These are phyloP conservation scores for Hemicentrotus pulcherrimus DNA, from an alignment of 35 echinoderm and acorn worm genomes.

Conservation along the genomic window DNA sequence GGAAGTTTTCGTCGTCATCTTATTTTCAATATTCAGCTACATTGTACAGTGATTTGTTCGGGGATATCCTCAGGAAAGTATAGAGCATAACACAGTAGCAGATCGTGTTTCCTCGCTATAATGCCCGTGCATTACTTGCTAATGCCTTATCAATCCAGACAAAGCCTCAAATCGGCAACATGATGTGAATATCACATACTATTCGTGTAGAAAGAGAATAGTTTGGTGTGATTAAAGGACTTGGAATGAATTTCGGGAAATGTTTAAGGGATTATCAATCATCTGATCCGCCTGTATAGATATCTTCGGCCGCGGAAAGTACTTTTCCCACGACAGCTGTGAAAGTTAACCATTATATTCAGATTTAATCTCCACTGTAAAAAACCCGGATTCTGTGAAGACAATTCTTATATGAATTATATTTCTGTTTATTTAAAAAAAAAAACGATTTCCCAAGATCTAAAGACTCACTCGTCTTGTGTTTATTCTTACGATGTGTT, in stretches of 20 bases:
- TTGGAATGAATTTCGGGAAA: background rate
- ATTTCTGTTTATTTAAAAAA: background rate
- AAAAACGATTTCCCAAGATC: background rate
- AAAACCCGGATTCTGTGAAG: too few species aligned
- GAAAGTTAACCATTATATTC: background rate
- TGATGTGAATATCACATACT: background rate
- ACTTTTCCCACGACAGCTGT: background rate
- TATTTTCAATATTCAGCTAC: too few species aligned
- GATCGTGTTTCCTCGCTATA: background rate
- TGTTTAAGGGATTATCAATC: background rate
- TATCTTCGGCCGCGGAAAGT: background rate
- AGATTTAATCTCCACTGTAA: background rate
- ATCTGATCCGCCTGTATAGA: background rate
- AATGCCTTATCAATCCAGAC: background rate
- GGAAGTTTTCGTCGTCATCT: too few species aligned
- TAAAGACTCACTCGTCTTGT: background rate
- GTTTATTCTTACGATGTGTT: too few species aligned
- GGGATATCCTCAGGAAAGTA: too few species aligned
- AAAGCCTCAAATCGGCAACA: background rate
- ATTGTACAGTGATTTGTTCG: too few species aligned
- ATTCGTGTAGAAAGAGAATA: background rate
- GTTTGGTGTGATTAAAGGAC: background rate
- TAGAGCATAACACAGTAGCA: background rate
- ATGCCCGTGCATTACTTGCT: background rate
- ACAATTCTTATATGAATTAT: background rate